Percentiles rank a stretch among this genome's conserved stretches.
Conservation (phyloP, 2,888 invertebrate genomes). For the Platycnemis pennipes region DNA sequence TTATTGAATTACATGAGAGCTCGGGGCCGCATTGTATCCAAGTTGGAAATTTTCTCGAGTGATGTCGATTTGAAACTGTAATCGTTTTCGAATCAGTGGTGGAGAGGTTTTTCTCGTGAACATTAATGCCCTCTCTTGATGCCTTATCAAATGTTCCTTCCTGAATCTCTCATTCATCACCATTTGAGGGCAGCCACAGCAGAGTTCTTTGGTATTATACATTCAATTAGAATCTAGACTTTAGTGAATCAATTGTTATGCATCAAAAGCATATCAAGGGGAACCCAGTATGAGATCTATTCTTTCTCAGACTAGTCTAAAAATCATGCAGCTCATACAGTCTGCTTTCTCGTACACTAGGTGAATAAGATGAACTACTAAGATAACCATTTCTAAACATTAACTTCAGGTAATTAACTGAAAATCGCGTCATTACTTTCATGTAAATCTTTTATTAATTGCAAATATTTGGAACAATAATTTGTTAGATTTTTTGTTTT, state of each 20-base stretch:
- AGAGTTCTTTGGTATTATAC: not conserved
- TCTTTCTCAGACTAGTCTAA: not conserved
- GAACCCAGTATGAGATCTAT: not conserved
- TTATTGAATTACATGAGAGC: not conserved
- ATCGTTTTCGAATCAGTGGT: not conserved
- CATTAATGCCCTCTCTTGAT: not conserved
- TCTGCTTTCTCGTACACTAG: not conserved
- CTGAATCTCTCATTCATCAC: not conserved
- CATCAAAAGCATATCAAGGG: not conserved
- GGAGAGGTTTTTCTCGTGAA: not conserved
- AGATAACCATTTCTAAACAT: too few relatives aligned
- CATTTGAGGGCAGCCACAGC: not conserved
- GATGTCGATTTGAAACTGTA: not conserved
- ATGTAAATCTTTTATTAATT: too few relatives aligned
- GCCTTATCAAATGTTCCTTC: not conserved
- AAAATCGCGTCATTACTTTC: too few relatives aligned
- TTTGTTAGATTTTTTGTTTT: too few relatives aligned
- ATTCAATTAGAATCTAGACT: not conserved
- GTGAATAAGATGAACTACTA: too few relatives aligned
- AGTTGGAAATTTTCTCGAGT: not conserved
- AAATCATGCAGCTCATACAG: not conserved
- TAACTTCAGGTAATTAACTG: too few relatives aligned
- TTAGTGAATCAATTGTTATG: not conserved
- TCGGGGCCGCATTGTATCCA: not conserved
- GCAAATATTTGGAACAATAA: too few relatives aligned